Evolutionary conservation across 2,797 vertebrate species (phyloP).

Genomic region (Catamblyrhynchus diadema): DNA sequence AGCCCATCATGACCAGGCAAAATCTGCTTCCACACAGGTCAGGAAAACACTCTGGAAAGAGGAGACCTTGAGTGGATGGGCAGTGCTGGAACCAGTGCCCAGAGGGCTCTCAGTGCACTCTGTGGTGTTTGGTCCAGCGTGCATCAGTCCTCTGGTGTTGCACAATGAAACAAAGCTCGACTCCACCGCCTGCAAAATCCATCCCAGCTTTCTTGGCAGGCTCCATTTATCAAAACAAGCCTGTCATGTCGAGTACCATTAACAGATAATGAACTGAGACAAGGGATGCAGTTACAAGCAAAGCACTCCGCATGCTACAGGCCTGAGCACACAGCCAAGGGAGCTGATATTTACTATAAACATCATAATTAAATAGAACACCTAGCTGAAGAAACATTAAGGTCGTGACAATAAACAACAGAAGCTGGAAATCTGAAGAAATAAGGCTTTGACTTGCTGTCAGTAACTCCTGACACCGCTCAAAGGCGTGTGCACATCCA

Average conservation of each 20-base stretch:
- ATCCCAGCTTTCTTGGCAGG: slow-evolving; percentile 88
- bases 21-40: not conserved
- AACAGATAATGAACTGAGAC: slow-evolving; percentile 98
- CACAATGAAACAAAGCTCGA: not conserved
- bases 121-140: not conserved
- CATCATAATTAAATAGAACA: slow-evolving; percentile 71
- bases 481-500: not conserved
- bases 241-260: slow-evolving; percentile 96
- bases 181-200: slow-evolving; percentile 78
- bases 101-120: fast-evolving
- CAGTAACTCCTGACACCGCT: not conserved
- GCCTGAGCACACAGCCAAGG: slow-evolving; percentile 88
- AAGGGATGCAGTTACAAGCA: slow-evolving; percentile 90
- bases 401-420: slow-evolving; percentile 30
- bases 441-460: not conserved
- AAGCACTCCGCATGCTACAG: slow-evolving; percentile 87
- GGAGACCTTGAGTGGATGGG: fast-evolving
- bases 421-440: slow-evolving; percentile 31
- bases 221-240: slow-evolving; percentile 93
- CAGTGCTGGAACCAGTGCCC: fast-evolving
- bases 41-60: fast-evolving
- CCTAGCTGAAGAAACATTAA: slow-evolving; percentile 63
- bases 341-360: slow-evolving; percentile 80
- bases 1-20: not conserved
- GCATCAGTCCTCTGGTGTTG: not conserved